phyloP scores from a whole-genome alignment of 1,140 invertebrate species.

The Hypsibius dujardini region DNA sequence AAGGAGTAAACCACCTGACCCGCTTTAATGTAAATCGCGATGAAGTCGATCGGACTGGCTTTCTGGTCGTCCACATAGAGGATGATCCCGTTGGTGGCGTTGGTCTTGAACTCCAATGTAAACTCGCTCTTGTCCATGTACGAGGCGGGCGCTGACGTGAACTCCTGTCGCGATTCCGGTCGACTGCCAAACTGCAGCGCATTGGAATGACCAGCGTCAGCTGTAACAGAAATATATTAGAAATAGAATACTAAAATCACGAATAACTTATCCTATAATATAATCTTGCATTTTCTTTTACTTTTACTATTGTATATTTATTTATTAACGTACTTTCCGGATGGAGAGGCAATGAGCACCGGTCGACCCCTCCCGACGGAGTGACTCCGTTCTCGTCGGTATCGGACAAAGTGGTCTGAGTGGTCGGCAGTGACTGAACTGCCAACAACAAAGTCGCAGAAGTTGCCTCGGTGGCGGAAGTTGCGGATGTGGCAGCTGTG shows the following conservation, averaged over 20 bases:
- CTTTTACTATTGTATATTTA: not conserved
- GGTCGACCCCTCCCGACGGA: not conserved
- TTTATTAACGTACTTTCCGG: not conserved
- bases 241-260: too few relatives aligned
- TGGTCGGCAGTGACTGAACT: not conserved
- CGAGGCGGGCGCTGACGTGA: constrained; percentile 41
- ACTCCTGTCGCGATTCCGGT: constrained; percentile 53
- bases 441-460: not conserved
- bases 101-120: constrained; percentile 61
- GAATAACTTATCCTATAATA: too few relatives aligned
- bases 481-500: not conserved
- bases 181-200: constrained; percentile 41
- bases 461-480: not conserved
- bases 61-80: constrained; percentile 55
- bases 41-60: constrained; percentile 46
- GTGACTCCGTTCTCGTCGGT: not conserved
- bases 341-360: not conserved
- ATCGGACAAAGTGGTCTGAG: not conserved
- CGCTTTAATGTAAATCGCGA: constrained; percentile 58
- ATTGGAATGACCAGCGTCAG: constrained; percentile 17
- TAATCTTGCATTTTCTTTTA: not conserved
- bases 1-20: constrained; percentile 54
- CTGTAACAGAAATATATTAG: constrained; percentile 22
- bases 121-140: constrained; percentile 47
- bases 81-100: constrained; percentile 54